These are phyloP conservation scores for Corydoras sp. DNA, from an alignment of 2,113 vertebrate species.

Conservation along the genomic window DNA sequence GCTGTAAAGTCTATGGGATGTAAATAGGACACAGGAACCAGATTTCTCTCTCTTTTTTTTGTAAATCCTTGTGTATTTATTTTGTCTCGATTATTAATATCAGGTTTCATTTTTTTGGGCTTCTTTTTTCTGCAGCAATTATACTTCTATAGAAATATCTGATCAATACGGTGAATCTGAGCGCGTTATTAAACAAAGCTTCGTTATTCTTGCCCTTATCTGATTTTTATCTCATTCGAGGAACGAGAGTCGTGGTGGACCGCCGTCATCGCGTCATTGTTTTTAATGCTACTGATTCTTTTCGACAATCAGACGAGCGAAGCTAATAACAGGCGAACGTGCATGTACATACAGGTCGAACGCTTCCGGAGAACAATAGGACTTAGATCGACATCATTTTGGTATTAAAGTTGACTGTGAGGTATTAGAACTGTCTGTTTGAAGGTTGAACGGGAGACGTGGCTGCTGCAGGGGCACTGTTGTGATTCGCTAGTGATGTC, in stretches of 20 bases:
- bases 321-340: neutral
- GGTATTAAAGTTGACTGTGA: neutral
- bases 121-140: neutral
- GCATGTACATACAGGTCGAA: slow-evolving; percentile 22
- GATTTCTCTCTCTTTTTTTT: slow-evolving; percentile 34
- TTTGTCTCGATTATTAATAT: slow-evolving; percentile 28
- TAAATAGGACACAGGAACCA: slow-evolving; percentile 37
- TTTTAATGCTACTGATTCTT: slow-evolving; percentile 22
- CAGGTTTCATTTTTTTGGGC: slow-evolving; percentile 20
- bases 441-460: neutral
- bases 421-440: neutral
- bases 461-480: neutral
- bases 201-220: neutral
- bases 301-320: slow-evolving; percentile 38
- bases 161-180: too few relatives aligned
- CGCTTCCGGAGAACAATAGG: slow-evolving; percentile 3
- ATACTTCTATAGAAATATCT: neutral
- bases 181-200: neutral
- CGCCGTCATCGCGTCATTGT: neutral
- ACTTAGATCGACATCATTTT: neutral
- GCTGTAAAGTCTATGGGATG: too few relatives aligned
- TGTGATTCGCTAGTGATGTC: slow-evolving; percentile 21
- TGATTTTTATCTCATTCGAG: neutral
- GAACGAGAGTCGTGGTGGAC: neutral
- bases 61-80: slow-evolving; percentile 49